phyloP scores from a whole-genome alignment of 2,888 invertebrate species.

The Brenthis hecate region DNA sequence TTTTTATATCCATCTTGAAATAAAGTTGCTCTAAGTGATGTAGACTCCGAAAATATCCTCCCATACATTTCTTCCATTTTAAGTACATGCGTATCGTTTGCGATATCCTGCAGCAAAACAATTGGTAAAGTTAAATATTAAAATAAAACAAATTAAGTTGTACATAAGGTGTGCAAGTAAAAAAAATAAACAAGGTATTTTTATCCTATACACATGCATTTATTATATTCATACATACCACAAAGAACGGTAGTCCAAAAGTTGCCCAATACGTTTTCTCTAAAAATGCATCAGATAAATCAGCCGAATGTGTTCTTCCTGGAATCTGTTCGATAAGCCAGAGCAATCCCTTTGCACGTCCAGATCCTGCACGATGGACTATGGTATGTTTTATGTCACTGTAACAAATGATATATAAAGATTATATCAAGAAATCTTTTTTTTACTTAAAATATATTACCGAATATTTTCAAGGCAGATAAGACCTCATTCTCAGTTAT shows the following conservation, averaged over 20 bases:
- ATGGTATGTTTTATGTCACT: conserved; percentile 69
- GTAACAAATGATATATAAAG: conserved; percentile 17
- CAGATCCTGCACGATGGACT: conserved; percentile 61
- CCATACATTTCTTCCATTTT: conserved; percentile 66
- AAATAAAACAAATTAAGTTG: neutral
- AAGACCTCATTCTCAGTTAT: too few species aligned
- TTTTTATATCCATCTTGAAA: conserved; percentile 67
- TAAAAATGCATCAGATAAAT: conserved; percentile 85
- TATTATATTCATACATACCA: conserved; percentile 53
- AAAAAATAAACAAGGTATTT: too few species aligned
- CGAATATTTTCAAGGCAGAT: too few species aligned
- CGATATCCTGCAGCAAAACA: conserved; percentile 61
- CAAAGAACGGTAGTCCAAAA: conserved; percentile 82
- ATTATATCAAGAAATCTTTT: too few species aligned
- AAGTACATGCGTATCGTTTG: conserved; percentile 60
- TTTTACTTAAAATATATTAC: too few species aligned
- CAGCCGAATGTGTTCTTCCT: conserved; percentile 84
- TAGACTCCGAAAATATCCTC: conserved; percentile 62
- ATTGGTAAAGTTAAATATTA: neutral
- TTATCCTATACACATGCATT: too few species aligned
- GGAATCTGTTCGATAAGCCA: conserved; percentile 92
- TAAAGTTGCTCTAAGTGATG: conserved; percentile 64
- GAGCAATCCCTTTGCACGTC: conserved; percentile 70
- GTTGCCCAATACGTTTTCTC: conserved; percentile 88
- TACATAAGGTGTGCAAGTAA: neutral